Evolutionary conservation across 2,888 invertebrate genomes (phyloP), one percentile per base, ranked within the genome.

Genomic region (Petrophora chlorosata): DNA sequence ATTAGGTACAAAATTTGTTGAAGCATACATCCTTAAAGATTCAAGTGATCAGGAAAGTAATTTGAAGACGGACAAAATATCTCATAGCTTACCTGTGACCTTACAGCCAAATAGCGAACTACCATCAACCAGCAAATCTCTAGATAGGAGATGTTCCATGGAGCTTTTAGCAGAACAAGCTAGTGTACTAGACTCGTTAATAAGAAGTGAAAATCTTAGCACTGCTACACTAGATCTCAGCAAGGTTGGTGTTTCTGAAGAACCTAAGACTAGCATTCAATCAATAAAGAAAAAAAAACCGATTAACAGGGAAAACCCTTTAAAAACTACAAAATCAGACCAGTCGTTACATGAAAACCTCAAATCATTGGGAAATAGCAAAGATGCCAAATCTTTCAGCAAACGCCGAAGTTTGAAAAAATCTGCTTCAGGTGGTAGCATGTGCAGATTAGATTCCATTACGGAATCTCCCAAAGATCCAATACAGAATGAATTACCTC

Each of bases 1-100:
- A 0, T 91, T 94, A 1, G 96, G 96, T 0, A 95, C 95, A 58
- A 86, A 94, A 59, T 83, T 96, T 42, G 92, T 95, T 12, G 96
- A 96, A 77, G 95, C 96, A 73, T 94, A 94, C 70, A 81, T 93
- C 29, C 93, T 95, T 15, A 92, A 92, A 65, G 92, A 94, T 66
- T 89, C 92, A 67, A 79, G 91, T 63, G 74, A 75, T 16, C 76
- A 79, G 17, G 73, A 78, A 39, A 53, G 56, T 41, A 39, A 53
- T 26, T 50, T 48, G 32, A 45, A 40, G 35, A 53, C 46, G 32
- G 54, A 57, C 38, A 34, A 29, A 36, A 22, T 23, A 2, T 29
- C 45, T 28, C 33, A 66, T 51, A 70, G 38, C 39, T 41, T 63
- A 50, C 57, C 63, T 15, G 44, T 43, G 3, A 61, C 60, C 4